Base-by-base conservation (phyloP, 2,113 vertebrate species). In the Todiramphus chloris region DNA sequence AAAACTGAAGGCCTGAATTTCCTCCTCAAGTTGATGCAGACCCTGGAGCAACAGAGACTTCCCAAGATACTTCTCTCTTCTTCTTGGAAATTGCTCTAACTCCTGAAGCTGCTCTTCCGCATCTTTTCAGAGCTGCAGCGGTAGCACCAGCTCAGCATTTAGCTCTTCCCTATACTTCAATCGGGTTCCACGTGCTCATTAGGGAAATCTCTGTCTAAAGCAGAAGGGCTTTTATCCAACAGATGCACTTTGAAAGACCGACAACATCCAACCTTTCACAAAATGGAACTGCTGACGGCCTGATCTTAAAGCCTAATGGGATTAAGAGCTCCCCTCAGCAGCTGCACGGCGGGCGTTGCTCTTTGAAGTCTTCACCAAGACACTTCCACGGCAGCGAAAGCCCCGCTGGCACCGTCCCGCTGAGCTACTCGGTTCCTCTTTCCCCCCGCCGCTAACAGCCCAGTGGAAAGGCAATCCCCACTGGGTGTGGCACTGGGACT, bases 291-390 rank as follows among this genome's bases (percentile, higher is more conserved):
- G 67, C 60, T 51, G 66, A 39, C 0, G 4, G 88, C 55, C 72
- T 41, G 66, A 70, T 56, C 48, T 67, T 43, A 50, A 35, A 77
- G 33, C 31, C 35, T 87, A 51, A 83, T 33, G 43, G 78, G 60
- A 68, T 63, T n/a, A 58, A 44, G 83, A 73, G 78, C 66, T 83
- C 46, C 75, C 33, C 46, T 87, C 77, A 19, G 19, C 77, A 91
- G 60, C 76, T 66, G 64, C 72, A 53, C 1, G 3, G 44, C 30
- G 31, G 67, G 11, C 3, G 0, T 7, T 12, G 41, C 14, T 17
- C 64, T 90, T 37, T 56, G 53, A 78, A 87, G 87, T 66, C 46
- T 10, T 44, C 78, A 62, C 64, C 76, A 37, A 66, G 80, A 43
- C 25, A 10, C 30, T 67, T 55, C n/a, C 48, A 44, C 16, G 44